Percentiles rank a stretch among this genome's conserved stretches.
Conservation (phyloP, 2,888 invertebrate species). For the Mechanitis messenoides region DNA sequence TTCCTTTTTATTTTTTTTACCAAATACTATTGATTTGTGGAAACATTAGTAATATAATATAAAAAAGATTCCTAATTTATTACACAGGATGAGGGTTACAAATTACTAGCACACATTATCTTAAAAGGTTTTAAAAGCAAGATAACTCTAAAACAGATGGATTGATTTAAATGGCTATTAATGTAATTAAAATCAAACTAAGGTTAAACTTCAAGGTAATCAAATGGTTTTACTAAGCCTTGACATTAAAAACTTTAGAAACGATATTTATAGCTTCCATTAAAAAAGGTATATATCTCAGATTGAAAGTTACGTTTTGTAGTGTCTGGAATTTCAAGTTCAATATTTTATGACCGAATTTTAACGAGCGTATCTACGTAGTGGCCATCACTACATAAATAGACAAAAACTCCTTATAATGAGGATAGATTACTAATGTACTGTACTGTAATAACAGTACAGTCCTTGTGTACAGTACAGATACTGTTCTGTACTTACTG, state of each 20-base stretch:
- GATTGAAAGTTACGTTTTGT: background rate
- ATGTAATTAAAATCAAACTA: background rate
- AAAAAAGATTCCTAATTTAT: too few species aligned
- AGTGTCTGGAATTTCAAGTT: background rate
- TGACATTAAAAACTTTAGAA: constrained; percentile 16
- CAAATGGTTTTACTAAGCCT: constrained; percentile 20
- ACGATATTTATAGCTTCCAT: constrained; percentile 2
- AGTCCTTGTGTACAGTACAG: too few species aligned
- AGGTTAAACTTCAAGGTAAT: background rate
- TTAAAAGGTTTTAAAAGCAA: too few species aligned
- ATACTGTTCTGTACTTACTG: too few species aligned
- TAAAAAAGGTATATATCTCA: constrained; percentile 1
- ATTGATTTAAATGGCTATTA: background rate
- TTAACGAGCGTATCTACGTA: background rate
- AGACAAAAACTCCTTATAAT: too few species aligned
- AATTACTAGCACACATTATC: too few species aligned
- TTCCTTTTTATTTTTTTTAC: constrained; percentile 12
- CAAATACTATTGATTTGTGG: background rate
- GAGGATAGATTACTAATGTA: too few species aligned
- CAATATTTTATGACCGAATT: constrained; percentile 2
- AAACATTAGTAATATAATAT: too few species aligned
- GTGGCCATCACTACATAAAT: too few species aligned
- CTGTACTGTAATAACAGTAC: too few species aligned
- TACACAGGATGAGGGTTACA: too few species aligned
- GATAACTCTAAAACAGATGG: too few species aligned